These are phyloP conservation scores for Probaryconus sp. DNA, from an alignment of 1,140 invertebrate species.

Conservation along the genomic window DNA sequence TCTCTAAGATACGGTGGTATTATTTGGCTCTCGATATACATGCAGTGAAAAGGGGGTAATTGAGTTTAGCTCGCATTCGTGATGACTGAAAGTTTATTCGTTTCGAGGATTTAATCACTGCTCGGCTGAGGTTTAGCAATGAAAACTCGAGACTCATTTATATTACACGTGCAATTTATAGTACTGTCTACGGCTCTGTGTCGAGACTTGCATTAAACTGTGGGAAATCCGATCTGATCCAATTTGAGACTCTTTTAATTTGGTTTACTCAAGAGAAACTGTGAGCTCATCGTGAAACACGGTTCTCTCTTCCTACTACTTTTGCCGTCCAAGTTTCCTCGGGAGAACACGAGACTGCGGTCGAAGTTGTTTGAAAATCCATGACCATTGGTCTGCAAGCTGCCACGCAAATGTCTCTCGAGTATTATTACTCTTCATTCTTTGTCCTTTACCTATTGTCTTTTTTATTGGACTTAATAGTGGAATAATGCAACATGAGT, in stretches of 20 bases:
- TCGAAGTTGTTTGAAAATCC: constrained; percentile 55
- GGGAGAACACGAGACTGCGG: constrained; percentile 48
- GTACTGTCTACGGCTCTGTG: constrained; percentile 44
- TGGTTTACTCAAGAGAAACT: constrained; percentile 59
- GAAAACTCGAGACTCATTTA: constrained; percentile 61
- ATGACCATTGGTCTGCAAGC: constrained; percentile 53
- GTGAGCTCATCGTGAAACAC: constrained; percentile 56
- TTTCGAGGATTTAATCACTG: constrained; percentile 61
- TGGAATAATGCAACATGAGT: constrained; percentile 29
- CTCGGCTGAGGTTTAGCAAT: constrained; percentile 55
- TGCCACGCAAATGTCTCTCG: constrained; percentile 54
- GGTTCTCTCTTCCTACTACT: constrained; percentile 45
- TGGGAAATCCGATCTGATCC: constrained; percentile 63
- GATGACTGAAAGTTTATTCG: constrained; percentile 57
- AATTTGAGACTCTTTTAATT: constrained; percentile 63
- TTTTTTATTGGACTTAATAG: constrained; percentile 34
- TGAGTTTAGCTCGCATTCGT: constrained; percentile 45
- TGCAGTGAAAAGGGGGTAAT: constrained; percentile 51
- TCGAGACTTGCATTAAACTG: constrained; percentile 61
- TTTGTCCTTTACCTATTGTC: constrained; percentile 49
- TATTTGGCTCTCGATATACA: constrained; percentile 62
- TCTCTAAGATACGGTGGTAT: constrained; percentile 55
- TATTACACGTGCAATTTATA: constrained; percentile 64
- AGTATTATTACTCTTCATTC: constrained; percentile 66
- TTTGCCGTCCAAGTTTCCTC: constrained; percentile 56